Conservation (phyloP, 2,797 vertebrate genomes). For the Apogon talboti region DNA sequence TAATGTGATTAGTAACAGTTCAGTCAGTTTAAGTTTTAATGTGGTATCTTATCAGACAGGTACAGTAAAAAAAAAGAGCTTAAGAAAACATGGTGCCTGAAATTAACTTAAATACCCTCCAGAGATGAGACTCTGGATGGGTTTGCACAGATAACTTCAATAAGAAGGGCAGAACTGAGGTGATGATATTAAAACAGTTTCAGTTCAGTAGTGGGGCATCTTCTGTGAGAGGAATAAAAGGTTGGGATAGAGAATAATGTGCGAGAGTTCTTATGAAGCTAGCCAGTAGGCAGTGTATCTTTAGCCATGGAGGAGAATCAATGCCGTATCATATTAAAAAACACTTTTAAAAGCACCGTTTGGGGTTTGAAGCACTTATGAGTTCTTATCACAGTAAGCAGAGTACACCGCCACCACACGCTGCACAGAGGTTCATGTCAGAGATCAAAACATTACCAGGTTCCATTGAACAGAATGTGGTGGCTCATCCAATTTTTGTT, state of each 20-base stretch:
- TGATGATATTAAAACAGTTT: not conserved
- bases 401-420: not conserved
- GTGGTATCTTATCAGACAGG: not conserved
- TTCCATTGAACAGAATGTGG: not conserved
- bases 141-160: not conserved
- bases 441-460: constrained; percentile 2
- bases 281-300: constrained; percentile 15
- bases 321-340: constrained; percentile 12
- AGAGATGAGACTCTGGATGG: not conserved
- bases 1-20: not conserved
- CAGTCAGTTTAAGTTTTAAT: not conserved
- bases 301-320: not conserved
- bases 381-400: not conserved
- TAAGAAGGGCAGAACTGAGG: not conserved
- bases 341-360: constrained; percentile 10
- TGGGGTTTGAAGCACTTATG: constrained; percentile 26
- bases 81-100: not conserved
- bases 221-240: constrained; percentile 1
- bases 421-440: not conserved
- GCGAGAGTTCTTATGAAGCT: constrained; percentile 3
- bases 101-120: not conserved
- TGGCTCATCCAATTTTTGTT: not conserved
- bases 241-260: not conserved
- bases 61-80: not conserved
- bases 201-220: not conserved